Evolutionary conservation across 2,113 vertebrate genomes (phyloP).

Genomic region (Lampris incognitus): DNA sequence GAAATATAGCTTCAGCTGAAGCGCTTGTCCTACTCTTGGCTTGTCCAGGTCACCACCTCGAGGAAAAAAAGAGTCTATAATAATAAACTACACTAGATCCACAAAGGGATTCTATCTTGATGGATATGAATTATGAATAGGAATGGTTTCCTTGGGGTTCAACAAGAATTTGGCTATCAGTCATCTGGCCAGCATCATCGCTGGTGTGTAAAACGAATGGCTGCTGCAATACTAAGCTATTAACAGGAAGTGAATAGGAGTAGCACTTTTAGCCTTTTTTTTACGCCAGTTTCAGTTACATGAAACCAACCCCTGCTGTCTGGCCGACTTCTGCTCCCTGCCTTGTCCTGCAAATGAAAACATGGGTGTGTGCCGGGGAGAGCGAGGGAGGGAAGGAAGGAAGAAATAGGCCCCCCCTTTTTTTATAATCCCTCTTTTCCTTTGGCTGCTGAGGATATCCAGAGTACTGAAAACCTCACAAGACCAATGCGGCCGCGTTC

Average conservation of each 20-base stretch:
- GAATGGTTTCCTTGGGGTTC: constrained; percentile 15
- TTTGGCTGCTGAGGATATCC: constrained; percentile 40
- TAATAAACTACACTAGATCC: constrained; percentile 29
- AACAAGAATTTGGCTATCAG: not conserved
- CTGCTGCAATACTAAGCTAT: constrained; percentile 40
- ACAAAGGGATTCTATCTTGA: constrained; percentile 1
- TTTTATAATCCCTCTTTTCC: constrained; percentile 12
- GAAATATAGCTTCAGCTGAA: constrained; percentile 18
- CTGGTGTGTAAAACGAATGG: constrained; percentile 23
- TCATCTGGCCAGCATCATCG: constrained; percentile 23
- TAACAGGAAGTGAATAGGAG: constrained; percentile 41
- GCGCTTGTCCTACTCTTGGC: constrained; percentile 34
- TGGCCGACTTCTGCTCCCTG: constrained; percentile 54
- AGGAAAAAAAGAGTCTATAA: constrained; percentile 20
- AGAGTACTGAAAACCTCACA: constrained; percentile 23
- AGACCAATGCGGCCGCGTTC: constrained; percentile 5
- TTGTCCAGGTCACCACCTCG: constrained; percentile 31
- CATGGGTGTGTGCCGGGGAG: constrained; percentile 67
- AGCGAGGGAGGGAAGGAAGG: constrained; percentile 42
- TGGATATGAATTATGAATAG: constrained; percentile 32
- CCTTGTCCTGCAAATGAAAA: constrained; percentile 71
- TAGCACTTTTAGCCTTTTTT: constrained; percentile 32
- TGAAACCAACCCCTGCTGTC: constrained; percentile 64
- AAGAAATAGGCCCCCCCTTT: constrained; percentile 19
- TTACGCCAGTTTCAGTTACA: constrained; percentile 62